phyloP scores from a whole-genome alignment of 2,113 vertebrate species.

The Prolemur simus region DNA sequence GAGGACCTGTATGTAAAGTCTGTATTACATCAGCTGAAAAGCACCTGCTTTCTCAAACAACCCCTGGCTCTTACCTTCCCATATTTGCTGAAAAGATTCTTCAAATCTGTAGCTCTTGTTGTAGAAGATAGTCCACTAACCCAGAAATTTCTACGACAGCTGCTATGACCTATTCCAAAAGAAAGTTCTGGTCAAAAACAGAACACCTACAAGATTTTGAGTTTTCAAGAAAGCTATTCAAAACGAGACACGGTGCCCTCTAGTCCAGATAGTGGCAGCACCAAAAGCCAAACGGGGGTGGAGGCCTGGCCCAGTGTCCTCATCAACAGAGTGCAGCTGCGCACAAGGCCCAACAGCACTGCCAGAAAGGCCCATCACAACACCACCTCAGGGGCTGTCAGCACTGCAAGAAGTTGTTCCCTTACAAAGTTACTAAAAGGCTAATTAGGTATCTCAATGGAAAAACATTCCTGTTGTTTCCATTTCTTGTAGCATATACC shows the following conservation, averaged over 20 bases:
- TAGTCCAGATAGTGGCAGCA: background rate
- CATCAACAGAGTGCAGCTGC: fast-evolving
- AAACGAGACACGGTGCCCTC: background rate
- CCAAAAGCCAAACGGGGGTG: fast-evolving
- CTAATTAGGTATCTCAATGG: background rate
- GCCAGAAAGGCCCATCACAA: background rate
- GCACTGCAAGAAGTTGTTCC: no score
- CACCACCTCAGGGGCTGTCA: fast-evolving
- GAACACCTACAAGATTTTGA: background rate
- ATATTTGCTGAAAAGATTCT: conserved; percentile 97
- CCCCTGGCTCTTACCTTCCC: conserved; percentile 89
- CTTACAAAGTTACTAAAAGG: background rate
- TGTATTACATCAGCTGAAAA: background rate
- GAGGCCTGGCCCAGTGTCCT: background rate
- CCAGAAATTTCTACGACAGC: conserved; percentile 95
- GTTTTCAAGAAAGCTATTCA: background rate
- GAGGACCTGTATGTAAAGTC: no score
- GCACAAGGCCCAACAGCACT: fast-evolving
- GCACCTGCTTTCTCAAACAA: background rate
- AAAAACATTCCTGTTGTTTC: background rate
- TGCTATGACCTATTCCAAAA: conserved; percentile 79
- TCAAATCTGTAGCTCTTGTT: conserved; percentile 97
- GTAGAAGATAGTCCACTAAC: conserved; percentile 97
- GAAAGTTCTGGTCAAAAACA: conserved; percentile 49
- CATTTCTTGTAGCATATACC: background rate